Conservation (phyloP, 2,113 vertebrate species). For the Origma solitaria region DNA sequence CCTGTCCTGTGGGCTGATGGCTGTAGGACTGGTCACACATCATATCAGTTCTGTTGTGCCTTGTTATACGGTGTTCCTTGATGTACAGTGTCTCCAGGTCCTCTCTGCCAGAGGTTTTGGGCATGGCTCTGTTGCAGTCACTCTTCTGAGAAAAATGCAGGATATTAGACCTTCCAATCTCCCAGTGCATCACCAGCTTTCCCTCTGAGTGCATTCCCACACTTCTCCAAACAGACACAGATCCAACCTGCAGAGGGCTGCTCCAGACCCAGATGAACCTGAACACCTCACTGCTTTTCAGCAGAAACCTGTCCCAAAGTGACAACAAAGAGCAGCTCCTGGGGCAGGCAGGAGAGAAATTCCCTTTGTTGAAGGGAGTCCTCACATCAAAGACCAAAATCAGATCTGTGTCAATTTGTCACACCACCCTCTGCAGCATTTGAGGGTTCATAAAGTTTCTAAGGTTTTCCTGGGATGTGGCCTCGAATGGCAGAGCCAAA, state of each 20-base stretch:
- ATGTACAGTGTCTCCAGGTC: neutral
- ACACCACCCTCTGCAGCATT: neutral
- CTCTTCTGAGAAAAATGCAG: neutral
- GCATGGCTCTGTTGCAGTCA: neutral
- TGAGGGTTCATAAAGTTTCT: neutral
- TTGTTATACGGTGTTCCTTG: neutral
- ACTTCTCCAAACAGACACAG: neutral
- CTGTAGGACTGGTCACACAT: neutral
- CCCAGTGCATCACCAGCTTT: neutral
- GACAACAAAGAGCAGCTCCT: neutral
- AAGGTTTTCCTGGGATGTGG: neutral
- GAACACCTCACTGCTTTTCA: neutral
- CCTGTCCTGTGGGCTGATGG: neutral
- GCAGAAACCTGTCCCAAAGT: neutral
- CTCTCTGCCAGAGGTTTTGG: neutral
- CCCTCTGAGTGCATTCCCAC: fast-evolving
- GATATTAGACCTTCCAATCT: neutral
- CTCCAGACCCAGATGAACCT: neutral
- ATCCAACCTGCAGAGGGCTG: neutral
- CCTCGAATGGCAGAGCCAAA: neutral
- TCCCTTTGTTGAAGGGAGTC: neutral
- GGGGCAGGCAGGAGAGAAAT: neutral
- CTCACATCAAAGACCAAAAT: neutral
- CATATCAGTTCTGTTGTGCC: neutral
- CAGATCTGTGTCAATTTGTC: neutral